Evolutionary conservation across 2,888 invertebrate genomes (phyloP).

Genomic region (Sabatieria punctata): DNA sequence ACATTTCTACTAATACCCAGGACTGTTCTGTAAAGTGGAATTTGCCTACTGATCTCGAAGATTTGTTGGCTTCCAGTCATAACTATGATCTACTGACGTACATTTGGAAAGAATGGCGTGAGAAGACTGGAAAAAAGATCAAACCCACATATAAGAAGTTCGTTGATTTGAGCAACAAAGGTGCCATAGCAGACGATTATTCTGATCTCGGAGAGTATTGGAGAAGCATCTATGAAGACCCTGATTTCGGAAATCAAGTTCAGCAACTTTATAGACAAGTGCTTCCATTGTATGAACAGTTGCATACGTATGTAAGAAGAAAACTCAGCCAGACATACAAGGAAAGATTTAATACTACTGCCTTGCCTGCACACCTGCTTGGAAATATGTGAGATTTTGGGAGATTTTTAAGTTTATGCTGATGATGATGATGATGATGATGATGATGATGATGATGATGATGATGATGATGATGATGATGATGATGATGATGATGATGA

Average conservation of each 20-base stretch:
- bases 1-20: not conserved
- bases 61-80: not conserved
- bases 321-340: constrained; percentile 10
- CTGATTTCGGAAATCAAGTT: not conserved
- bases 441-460: not conserved
- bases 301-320: constrained; percentile 14
- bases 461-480: not conserved
- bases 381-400: constrained; percentile 18
- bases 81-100: constrained; percentile 23
- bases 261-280: not conserved
- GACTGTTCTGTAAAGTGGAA: not conserved
- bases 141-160: constrained; percentile 15
- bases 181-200: not conserved
- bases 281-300: constrained; percentile 12
- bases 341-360: constrained; percentile 5
- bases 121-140: constrained; percentile 26
- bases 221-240: constrained; percentile 1
- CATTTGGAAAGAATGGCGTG: constrained; percentile 31
- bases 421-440: not conserved
- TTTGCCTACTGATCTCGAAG: not conserved
- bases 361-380: constrained; percentile 12
- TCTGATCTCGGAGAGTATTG: not conserved
- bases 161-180: not conserved
- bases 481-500: not conserved
- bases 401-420: too few species aligned